These are phyloP conservation scores for Fulmarus glacialis DNA, from an alignment of 2,113 vertebrate species.

Conservation along the genomic window DNA sequence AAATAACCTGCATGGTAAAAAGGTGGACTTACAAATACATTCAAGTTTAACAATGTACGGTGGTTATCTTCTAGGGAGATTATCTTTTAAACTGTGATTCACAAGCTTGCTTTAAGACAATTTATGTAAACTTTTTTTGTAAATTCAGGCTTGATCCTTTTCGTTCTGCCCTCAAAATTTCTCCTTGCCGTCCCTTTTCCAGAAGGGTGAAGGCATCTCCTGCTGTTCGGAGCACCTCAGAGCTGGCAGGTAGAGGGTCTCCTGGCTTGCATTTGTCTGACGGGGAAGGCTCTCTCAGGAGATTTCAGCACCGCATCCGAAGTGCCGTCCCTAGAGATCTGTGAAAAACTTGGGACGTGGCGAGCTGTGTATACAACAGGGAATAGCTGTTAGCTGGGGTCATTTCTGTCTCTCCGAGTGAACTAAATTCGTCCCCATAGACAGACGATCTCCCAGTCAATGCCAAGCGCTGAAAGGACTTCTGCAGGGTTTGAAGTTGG, in stretches of 20 bases:
- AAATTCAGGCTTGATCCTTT: neutral
- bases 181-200: neutral
- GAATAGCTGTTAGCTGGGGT: neutral
- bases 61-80: neutral
- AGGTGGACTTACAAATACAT: neutral
- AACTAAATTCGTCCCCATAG: neutral
- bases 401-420: fast-evolving
- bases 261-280: neutral
- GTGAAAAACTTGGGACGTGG: neutral
- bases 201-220: neutral
- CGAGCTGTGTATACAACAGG: neutral
- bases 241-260: neutral
- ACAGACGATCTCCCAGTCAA: neutral
- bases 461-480: neutral
- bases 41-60: neutral
- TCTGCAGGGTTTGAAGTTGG: neutral
- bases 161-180: neutral
- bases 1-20: neutral
- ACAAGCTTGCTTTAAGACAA: neutral
- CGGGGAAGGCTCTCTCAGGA: fast-evolving
- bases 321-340: neutral
- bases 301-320: neutral
- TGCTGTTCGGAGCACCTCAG: neutral
- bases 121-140: neutral
- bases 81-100: neutral